These are phyloP conservation scores for Horisme vitalbata DNA, from an alignment of 2,888 invertebrate genomes.

Conservation along the genomic window DNA sequence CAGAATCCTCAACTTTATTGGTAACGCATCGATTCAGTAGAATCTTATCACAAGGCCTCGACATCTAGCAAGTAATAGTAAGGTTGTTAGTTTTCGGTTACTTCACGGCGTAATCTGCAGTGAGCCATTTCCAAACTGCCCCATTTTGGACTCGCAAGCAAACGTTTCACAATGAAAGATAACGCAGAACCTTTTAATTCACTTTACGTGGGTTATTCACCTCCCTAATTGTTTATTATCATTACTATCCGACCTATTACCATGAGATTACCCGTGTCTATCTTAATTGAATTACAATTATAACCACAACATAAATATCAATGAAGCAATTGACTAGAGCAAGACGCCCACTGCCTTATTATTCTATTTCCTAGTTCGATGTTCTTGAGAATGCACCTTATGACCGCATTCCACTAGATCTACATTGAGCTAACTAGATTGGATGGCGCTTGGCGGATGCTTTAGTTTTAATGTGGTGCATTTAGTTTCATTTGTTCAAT, in stretches of 20 bases:
- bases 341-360: conserved; percentile 49
- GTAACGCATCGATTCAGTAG: too few species aligned
- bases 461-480: conserved; percentile 1
- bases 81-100: too few species aligned
- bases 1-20: background rate
- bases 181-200: conserved; percentile 23
- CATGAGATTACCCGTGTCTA: conserved; percentile 26
- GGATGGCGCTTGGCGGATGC: conserved; percentile 3
- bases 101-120: too few species aligned
- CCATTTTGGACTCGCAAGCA: background rate
- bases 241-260: conserved; percentile 10
- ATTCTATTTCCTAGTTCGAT: conserved; percentile 32
- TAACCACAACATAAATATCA: conserved; percentile 67
- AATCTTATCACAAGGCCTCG: too few species aligned
- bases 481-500: too few species aligned
- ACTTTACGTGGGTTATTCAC: conserved; percentile 20
- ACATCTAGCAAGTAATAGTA: too few species aligned
- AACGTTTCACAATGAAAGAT: conserved; percentile 21
- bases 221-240: conserved; percentile 14
- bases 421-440: conserved; percentile 1
- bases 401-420: conserved; percentile 1
- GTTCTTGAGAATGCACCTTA: conserved; percentile 20
- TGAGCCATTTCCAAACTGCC: conserved; percentile 8
- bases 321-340: conserved; percentile 59
- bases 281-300: conserved; percentile 66